phyloP scores from a whole-genome alignment of 2,888 invertebrate species.

The Mythimna pallens region DNA sequence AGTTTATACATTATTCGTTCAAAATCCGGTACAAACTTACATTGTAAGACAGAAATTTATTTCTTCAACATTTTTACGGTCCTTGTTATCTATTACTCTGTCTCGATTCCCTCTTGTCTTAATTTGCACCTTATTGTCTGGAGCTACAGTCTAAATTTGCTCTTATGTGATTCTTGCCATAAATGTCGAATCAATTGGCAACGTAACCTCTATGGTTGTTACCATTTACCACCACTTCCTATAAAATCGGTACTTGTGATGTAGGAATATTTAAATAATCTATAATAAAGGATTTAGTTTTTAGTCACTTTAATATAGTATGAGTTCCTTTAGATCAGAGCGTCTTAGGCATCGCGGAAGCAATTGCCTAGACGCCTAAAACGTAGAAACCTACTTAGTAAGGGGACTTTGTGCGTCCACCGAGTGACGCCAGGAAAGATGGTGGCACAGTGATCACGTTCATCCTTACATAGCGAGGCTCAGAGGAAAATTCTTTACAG shows the following conservation, averaged over 20 bases:
- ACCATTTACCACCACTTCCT: constrained; percentile 34
- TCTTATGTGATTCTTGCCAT: neutral
- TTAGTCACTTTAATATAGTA: too few species aligned
- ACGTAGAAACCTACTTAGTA: too few species aligned
- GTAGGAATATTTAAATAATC: constrained; percentile 18
- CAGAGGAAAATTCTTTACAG: too few species aligned
- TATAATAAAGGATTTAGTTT: too few species aligned
- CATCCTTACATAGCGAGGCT: too few species aligned
- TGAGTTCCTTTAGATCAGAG: too few species aligned
- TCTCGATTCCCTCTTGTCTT: neutral
- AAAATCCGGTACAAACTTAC: constrained; percentile 15
- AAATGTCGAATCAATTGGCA: constrained; percentile 33
- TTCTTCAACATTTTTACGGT: constrained; percentile 45
- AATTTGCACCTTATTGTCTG: neutral
- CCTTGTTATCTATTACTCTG: neutral
- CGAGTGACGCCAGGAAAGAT: too few species aligned
- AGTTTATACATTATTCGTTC: neutral
- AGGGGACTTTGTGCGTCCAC: too few species aligned
- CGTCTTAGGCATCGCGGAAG: too few species aligned
- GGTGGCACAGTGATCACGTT: too few species aligned
- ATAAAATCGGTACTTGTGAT: constrained; percentile 22
- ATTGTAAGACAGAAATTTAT: constrained; percentile 31
- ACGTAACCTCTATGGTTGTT: constrained; percentile 19
- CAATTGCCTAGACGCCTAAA: too few species aligned
- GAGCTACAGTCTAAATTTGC: constrained; percentile 6